Evolutionary conservation across 2,888 invertebrate genomes (phyloP).

Genomic region (Myopa tessellatipennis): DNA sequence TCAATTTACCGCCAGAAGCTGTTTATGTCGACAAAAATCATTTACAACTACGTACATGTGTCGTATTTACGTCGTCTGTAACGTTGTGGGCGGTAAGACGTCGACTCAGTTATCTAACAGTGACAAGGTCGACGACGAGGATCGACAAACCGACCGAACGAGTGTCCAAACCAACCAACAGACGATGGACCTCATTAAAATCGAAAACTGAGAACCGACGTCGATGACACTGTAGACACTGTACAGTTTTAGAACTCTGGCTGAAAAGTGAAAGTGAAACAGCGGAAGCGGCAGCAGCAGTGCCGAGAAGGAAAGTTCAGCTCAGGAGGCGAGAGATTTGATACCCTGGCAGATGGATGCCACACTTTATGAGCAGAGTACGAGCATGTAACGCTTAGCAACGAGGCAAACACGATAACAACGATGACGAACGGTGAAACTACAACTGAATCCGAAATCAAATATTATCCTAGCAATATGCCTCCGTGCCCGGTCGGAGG

Average conservation of each 20-base stretch:
- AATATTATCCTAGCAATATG: constrained; percentile 69
- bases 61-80: not conserved
- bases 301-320: not conserved
- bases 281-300: constrained; percentile 43
- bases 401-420: constrained; percentile 55
- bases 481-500: constrained; percentile 53
- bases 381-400: constrained; percentile 61
- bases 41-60: not conserved
- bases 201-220: constrained; percentile 50
- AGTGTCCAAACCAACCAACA: not conserved
- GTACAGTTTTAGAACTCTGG: constrained; percentile 49
- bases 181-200: constrained; percentile 43
- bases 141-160: constrained; percentile 34
- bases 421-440: constrained; percentile 68
- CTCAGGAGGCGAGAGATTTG: not conserved
- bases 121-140: constrained; percentile 22
- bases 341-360: not conserved
- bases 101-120: constrained; percentile 9
- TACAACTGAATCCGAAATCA: constrained; percentile 69
- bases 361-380: not conserved
- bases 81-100: constrained; percentile 23
- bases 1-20: constrained; percentile 39
- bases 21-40: constrained; percentile 31
- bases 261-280: constrained; percentile 60
- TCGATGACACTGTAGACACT: constrained; percentile 42